Conservation (phyloP, 2,113 vertebrate genomes). For the Arvicanthis niloticus region DNA sequence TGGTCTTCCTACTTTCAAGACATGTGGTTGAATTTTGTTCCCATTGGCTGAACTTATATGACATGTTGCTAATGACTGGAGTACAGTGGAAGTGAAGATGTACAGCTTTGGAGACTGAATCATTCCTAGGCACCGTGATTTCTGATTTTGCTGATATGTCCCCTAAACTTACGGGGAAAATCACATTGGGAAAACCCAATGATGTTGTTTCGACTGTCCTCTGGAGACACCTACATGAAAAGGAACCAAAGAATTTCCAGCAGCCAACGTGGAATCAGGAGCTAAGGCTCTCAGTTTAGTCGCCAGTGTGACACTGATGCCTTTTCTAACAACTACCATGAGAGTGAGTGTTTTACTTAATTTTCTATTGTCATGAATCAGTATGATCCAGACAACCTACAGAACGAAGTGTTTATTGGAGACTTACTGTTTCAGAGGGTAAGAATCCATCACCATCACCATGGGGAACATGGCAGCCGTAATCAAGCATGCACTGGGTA, state of each 20-base stretch:
- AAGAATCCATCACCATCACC: background rate
- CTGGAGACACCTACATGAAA: background rate
- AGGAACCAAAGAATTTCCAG: background rate
- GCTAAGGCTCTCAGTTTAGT: background rate
- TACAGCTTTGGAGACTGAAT: background rate
- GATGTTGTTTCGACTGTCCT: background rate
- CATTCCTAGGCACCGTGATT: background rate
- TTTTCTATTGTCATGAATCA: too few species aligned
- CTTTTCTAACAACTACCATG: background rate
- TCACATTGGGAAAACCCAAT: background rate
- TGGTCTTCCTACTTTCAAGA: background rate
- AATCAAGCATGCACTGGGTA: background rate
- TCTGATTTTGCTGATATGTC: background rate
- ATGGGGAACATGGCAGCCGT: background rate
- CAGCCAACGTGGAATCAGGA: background rate
- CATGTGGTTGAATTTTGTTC: background rate
- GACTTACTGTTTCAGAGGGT: too few species aligned
- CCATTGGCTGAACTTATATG: background rate
- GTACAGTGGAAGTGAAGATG: background rate
- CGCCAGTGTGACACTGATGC: background rate
- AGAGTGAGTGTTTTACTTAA: background rate
- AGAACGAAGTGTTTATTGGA: background rate
- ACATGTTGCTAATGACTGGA: conserved; percentile 1
- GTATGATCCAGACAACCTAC: background rate
- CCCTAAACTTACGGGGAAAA: background rate